These are phyloP conservation scores for Arbacia lixula DNA, from an alignment of 53 echinoderm and acorn worm genomes.

Conservation along the genomic window DNA sequence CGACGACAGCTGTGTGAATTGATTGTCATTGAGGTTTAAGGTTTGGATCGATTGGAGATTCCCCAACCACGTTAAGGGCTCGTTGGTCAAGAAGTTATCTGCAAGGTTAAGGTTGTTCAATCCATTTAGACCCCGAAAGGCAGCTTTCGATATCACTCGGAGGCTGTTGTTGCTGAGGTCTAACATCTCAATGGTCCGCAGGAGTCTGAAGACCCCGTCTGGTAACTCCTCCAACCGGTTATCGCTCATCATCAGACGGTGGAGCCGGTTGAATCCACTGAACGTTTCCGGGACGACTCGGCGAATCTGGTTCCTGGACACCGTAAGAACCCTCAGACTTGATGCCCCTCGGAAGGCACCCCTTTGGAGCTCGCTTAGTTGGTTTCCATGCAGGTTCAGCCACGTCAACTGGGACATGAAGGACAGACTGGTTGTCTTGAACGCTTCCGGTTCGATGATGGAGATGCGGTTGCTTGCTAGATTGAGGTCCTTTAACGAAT, in stretches of 20 bases:
- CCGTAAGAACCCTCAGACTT: constrained; percentile 60
- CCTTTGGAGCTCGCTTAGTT: constrained; percentile 41
- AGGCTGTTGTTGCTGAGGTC: constrained; percentile 65
- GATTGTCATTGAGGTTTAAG: constrained; percentile 29
- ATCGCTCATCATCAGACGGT: constrained; percentile 49
- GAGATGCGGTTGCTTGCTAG: constrained; percentile 57
- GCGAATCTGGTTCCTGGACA: constrained; percentile 64
- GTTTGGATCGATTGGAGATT: constrained; percentile 5
- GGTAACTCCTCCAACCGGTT: constrained; percentile 51
- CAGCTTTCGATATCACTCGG: constrained; percentile 43
- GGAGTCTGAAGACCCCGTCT: constrained; percentile 37
- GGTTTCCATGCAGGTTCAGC: constrained; percentile 61
- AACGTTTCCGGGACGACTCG: constrained; percentile 49
- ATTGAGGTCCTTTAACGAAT: constrained; percentile 49
- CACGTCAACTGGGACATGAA: constrained; percentile 65
- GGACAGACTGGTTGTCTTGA: constrained; percentile 48
- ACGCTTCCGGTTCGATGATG: constrained; percentile 50
- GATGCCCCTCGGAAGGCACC: constrained; percentile 63
- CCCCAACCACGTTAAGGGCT: constrained; percentile 20
- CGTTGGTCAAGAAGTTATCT: constrained; percentile 44
- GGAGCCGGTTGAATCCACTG: constrained; percentile 48
- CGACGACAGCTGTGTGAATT: not conserved
- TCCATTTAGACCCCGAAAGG: constrained; percentile 40
- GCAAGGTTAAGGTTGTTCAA: constrained; percentile 61
- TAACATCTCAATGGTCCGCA: constrained; percentile 49